Evolutionary conservation across 2,797 vertebrate species (phyloP).

Genomic region (Eupleurogrammus muticus): DNA sequence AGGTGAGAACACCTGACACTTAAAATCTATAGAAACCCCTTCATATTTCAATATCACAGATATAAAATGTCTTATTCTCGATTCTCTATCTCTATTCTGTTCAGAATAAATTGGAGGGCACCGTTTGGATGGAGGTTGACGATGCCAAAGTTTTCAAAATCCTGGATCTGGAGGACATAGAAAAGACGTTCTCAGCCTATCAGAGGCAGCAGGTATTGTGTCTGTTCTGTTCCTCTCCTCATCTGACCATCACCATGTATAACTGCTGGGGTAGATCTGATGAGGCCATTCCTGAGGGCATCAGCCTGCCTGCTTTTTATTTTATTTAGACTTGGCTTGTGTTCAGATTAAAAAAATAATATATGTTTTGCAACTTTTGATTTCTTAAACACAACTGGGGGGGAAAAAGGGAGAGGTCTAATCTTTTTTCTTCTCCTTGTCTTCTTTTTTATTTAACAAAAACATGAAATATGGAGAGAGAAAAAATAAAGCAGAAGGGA

Average conservation of each 20-base stretch:
- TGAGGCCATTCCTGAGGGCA: background rate
- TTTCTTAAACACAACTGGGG: constrained; percentile 26
- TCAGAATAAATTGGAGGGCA: constrained; percentile 96
- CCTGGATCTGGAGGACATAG: constrained; percentile 95
- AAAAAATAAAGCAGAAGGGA: background rate
- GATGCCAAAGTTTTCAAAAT: constrained; percentile 94
- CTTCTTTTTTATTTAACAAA: too few relatives aligned
- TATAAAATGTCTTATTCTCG: constrained; percentile 2
- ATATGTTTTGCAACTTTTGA: constrained; percentile 31
- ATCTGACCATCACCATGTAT: constrained; percentile 1
- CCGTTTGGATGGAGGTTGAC: constrained; percentile 94
- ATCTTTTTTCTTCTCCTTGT: too few relatives aligned
- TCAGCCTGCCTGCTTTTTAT: constrained; percentile 29
- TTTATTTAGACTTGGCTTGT: constrained; percentile 9
- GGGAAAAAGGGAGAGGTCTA: background rate
- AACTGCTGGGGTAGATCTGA: too few relatives aligned
- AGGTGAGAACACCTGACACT: constrained; percentile 81
- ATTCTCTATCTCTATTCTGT: too few relatives aligned
- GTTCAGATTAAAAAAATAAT: constrained; percentile 2
- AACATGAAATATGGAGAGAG: background rate
- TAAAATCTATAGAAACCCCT: background rate
- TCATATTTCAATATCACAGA: background rate
- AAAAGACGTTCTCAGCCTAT: constrained; percentile 98
- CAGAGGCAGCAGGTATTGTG: constrained; percentile 97
- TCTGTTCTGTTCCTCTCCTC: background rate